Conservation (phyloP, 2,797 vertebrate species). For the Gorsachius magnificus region DNA sequence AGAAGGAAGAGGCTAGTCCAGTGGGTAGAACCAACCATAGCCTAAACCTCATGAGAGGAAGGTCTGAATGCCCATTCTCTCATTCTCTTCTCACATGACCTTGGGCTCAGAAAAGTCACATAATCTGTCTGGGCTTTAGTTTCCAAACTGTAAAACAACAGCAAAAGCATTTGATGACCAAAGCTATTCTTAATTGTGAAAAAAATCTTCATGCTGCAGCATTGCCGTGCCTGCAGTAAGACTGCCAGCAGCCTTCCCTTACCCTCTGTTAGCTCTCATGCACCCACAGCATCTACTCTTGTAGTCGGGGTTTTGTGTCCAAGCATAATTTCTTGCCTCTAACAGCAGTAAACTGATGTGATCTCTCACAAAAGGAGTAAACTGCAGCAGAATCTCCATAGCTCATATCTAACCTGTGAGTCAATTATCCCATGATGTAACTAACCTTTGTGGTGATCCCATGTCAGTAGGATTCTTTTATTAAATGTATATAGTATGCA, state of each 20-base stretch:
- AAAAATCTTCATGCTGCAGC: not conserved
- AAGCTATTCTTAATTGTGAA: not conserved
- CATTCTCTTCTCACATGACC: not conserved
- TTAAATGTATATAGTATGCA: not conserved
- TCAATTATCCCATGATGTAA: not conserved
- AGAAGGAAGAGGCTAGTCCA: not conserved
- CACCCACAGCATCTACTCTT: not conserved
- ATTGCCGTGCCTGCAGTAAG: not conserved
- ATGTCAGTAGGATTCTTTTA: not conserved
- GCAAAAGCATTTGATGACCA: not conserved
- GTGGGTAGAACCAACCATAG: not conserved
- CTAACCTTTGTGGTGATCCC: not conserved
- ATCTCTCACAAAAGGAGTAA: not conserved
- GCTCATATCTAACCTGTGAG: not conserved
- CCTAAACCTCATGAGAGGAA: not conserved
- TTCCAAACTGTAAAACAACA: not conserved
- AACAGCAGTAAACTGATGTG: not conserved
- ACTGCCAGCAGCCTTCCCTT: not conserved
- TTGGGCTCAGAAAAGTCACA: not conserved
- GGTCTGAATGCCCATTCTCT: not conserved
- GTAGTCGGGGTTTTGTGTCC: not conserved
- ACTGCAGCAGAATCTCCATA: not conserved
- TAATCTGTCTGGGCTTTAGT: not conserved
- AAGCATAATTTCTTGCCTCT: not conserved
- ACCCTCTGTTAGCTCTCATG: not conserved